Evolutionary conservation across 2,888 invertebrate genomes (phyloP).

Genomic region (Mythimna ferrago): DNA sequence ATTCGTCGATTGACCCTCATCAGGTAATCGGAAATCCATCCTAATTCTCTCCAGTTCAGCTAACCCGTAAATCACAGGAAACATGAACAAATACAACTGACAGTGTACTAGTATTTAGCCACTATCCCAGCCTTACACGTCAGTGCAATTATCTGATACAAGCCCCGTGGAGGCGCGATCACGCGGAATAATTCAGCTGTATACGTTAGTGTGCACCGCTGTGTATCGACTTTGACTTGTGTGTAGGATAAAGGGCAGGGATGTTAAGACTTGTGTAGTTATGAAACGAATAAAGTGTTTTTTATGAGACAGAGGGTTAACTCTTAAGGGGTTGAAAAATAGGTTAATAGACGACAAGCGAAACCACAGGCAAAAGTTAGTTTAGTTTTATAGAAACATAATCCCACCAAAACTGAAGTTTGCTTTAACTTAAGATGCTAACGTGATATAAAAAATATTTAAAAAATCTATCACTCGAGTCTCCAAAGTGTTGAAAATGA

Average conservation of each 20-base stretch:
- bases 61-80: slow-evolving; percentile 9
- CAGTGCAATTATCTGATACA: slow-evolving; percentile 64
- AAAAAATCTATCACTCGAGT: neutral
- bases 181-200: slow-evolving; percentile 51
- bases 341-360: no score
- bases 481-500: neutral
- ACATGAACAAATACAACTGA: neutral
- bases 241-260: neutral
- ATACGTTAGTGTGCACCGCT: slow-evolving; percentile 43
- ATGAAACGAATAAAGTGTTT: no score
- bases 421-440: neutral
- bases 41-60: neutral
- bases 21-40: no score
- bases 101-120: slow-evolving; percentile 25
- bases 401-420: no score
- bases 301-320: no score
- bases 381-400: no score
- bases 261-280: neutral
- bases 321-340: no score
- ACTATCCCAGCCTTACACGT: slow-evolving; percentile 48
- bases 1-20: no score
- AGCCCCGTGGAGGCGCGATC: slow-evolving; percentile 41
- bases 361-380: no score
- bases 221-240: slow-evolving; percentile 41
- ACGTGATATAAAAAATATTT: neutral